These are phyloP conservation scores for Buathra laborator DNA, from an alignment of 2,888 invertebrate species.

Conservation along the genomic window DNA sequence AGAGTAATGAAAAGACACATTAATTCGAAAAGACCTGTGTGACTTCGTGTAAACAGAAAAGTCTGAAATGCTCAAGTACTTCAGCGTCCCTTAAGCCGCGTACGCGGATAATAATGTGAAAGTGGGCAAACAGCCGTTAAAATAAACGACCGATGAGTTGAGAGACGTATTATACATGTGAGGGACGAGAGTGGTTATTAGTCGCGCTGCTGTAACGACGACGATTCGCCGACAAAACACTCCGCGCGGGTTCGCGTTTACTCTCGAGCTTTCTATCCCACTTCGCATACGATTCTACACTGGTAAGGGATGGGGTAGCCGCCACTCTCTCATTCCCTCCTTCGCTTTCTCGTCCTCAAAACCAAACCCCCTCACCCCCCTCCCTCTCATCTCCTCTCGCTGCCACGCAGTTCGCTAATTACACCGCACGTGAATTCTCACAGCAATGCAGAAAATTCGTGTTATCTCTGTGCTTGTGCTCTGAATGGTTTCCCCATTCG, in stretches of 20 bases:
- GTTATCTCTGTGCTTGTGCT: constrained; percentile 40
- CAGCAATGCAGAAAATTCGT: constrained; percentile 54
- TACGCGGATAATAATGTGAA: constrained; percentile 35
- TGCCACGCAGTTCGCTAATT: constrained; percentile 51
- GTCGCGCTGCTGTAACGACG: constrained; percentile 35
- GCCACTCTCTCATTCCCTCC: constrained; percentile 25
- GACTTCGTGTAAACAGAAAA: constrained; percentile 1
- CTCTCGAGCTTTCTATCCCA: constrained; percentile 32
- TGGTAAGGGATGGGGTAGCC: background rate
- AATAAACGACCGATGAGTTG: constrained; percentile 49
- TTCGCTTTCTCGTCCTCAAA: background rate
- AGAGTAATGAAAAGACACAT: constrained; percentile 9
- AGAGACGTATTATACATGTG: constrained; percentile 43
- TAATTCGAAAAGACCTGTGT: background rate
- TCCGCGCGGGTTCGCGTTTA: constrained; percentile 13
- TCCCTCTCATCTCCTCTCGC: background rate
- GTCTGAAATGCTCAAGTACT: constrained; percentile 7
- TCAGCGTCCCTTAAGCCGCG: background rate
- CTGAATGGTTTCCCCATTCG: constrained; percentile 35
- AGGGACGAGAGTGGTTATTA: constrained; percentile 42
- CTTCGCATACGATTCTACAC: constrained; percentile 8
- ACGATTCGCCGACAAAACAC: constrained; percentile 49
- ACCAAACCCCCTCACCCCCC: background rate
- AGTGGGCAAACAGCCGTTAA: constrained; percentile 45
- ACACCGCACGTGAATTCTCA: constrained; percentile 53